phyloP scores from a whole-genome alignment of 2,888 invertebrate genomes.

The Melanostoma scalare region DNA sequence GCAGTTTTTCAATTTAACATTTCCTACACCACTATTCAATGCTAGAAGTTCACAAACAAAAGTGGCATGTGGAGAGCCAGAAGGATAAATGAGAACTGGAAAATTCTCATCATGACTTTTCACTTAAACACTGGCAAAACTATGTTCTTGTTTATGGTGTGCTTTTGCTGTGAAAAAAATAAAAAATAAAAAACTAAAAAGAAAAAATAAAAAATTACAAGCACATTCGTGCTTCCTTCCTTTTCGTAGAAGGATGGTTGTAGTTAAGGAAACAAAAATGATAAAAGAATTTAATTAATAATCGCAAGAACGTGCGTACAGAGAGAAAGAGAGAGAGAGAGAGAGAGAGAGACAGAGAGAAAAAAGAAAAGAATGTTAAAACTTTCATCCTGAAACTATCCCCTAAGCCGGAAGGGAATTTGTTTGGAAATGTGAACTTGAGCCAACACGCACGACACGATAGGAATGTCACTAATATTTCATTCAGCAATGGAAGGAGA shows the following conservation, averaged over 20 bases:
- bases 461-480: conserved; percentile 34
- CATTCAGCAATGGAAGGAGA: conserved; percentile 22
- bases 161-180: conserved; percentile 1
- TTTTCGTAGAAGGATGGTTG: not conserved
- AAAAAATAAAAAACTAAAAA: too few relatives aligned
- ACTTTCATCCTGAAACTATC: conserved; percentile 27
- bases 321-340: too few relatives aligned
- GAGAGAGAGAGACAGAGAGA: too few relatives aligned
- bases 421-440: conserved; percentile 15
- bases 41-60: not conserved
- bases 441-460: conserved; percentile 25
- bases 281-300: conserved; percentile 61
- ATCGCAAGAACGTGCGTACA: conserved; percentile 37
- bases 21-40: not conserved
- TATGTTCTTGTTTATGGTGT: conserved; percentile 48
- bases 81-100: conserved; percentile 31
- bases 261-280: not conserved
- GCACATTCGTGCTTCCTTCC: not conserved
- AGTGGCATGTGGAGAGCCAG: not conserved
- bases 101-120: conserved; percentile 53
- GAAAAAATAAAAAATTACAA: not conserved
- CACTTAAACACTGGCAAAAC: conserved; percentile 54
- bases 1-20: conserved; percentile 44
- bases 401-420: conserved; percentile 1
- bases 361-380: conserved; percentile 38